Percentiles rank a stretch among this genome's conserved stretches.
These are phyloP conservation scores for Tribolium madens DNA, from an alignment of 1,140 invertebrate genomes.

Conservation along the genomic window DNA sequence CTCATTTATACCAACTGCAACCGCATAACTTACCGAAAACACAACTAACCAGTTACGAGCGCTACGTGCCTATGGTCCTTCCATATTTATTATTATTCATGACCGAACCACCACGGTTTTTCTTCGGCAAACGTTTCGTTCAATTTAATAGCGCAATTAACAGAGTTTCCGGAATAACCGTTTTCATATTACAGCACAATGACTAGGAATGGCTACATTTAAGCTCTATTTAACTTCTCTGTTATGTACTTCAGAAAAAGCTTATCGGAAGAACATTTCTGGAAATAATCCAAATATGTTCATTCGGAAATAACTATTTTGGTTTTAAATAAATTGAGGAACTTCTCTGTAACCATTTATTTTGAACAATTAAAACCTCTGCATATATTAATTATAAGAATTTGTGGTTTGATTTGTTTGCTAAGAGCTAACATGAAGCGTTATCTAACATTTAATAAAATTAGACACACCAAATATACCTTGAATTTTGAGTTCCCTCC, in stretches of 20 bases:
- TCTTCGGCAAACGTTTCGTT: neutral
- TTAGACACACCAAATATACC: no score
- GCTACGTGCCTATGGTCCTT: conserved; percentile 3
- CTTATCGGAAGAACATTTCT: neutral
- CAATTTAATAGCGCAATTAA: conserved; percentile 30
- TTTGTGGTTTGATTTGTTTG: no score
- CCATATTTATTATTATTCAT: conserved; percentile 33
- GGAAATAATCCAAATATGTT: neutral
- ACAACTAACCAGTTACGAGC: conserved; percentile 11
- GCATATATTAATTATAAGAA: no score
- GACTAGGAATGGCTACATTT: neutral
- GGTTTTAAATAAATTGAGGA: no score
- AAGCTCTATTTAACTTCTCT: neutral
- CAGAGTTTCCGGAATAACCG: neutral
- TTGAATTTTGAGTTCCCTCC: no score
- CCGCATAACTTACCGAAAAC: conserved; percentile 39
- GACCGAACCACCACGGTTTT: neutral
- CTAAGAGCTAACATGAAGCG: no score
- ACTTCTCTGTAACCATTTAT: no score
- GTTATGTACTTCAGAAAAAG: neutral
- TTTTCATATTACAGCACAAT: neutral
- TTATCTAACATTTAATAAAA: no score
- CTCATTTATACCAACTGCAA: conserved; percentile 51
- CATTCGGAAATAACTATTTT: neutral
- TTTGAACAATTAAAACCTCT: no score